Evolutionary conservation across 2,888 invertebrate genomes (phyloP).

Genomic region (Ramazzottius varieornatus): DNA sequence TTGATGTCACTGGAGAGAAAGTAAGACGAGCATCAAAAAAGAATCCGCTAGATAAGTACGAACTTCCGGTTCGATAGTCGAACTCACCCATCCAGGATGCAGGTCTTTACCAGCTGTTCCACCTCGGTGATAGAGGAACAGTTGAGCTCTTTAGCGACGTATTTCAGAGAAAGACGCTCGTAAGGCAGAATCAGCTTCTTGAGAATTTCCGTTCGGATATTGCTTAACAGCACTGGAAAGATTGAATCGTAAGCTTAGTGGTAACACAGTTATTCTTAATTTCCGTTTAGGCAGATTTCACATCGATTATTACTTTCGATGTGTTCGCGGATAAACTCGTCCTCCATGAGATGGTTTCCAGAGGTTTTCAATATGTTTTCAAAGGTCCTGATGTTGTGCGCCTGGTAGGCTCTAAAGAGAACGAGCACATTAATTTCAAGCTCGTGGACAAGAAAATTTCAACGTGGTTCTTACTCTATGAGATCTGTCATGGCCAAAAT

Average conservation of each 20-base stretch:
- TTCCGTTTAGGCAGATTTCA: not conserved
- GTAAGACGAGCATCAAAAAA: not conserved
- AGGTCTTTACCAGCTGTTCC: constrained; percentile 78
- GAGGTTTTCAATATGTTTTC: constrained; percentile 82
- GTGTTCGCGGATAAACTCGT: constrained; percentile 92
- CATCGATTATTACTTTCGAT: constrained; percentile 42
- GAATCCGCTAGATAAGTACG: not conserved
- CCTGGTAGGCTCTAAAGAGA: constrained; percentile 56
- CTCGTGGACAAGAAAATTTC: constrained; percentile 4
- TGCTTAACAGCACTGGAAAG: constrained; percentile 50
- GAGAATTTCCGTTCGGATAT: constrained; percentile 85
- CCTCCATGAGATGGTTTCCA: constrained; percentile 87
- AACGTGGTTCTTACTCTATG: constrained; percentile 30
- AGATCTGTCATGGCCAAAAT: constrained; percentile 96
- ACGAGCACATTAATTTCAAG: not conserved
- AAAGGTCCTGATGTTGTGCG: constrained; percentile 92
- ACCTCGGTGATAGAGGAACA: constrained; percentile 43
- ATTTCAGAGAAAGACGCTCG: constrained; percentile 11
- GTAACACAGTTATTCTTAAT: not conserved
- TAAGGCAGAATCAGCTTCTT: constrained; percentile 92
- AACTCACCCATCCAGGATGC: constrained; percentile 72
- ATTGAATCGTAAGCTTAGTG: too few species aligned
- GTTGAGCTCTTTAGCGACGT: constrained; percentile 20
- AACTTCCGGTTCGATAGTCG: not conserved
- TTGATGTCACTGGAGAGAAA: not conserved